A percentile compares a stretch with the other conserved stretches of the same genome.
These are phyloP conservation scores for Synergus itoensis DNA, from an alignment of 2,888 invertebrate species.

Conservation along the genomic window DNA sequence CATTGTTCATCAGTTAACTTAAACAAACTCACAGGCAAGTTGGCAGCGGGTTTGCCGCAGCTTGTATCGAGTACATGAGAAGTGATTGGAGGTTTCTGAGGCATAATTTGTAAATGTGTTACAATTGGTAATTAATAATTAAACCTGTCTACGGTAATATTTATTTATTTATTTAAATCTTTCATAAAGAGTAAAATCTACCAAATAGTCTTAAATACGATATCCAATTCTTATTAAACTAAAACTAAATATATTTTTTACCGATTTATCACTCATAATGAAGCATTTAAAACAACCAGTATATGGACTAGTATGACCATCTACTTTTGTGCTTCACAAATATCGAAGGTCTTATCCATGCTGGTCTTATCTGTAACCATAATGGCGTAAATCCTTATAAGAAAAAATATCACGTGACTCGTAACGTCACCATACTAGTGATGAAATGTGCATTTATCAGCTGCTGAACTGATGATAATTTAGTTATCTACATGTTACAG, in stretches of 20 bases:
- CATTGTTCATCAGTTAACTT: conserved; percentile 82
- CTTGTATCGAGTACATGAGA: conserved; percentile 87
- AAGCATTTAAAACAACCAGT: background rate
- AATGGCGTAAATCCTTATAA: no score
- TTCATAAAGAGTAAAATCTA: background rate
- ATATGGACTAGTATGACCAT: background rate
- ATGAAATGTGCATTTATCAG: background rate
- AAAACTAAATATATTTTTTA: background rate
- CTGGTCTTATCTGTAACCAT: background rate
- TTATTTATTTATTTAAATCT: background rate
- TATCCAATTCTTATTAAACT: background rate
- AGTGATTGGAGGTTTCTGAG: conserved; percentile 64
- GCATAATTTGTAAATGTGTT: conserved; percentile 22
- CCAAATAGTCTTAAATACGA: background rate
- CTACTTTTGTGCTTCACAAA: background rate
- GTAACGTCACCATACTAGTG: background rate
- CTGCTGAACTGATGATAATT: no score
- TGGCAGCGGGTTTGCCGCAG: conserved; percentile 82
- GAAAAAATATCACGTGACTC: conserved; percentile 17
- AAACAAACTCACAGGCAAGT: conserved; percentile 83
- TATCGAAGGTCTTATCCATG: background rate
- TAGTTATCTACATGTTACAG: no score
- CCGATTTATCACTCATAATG: conserved; percentile 5
- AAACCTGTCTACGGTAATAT: background rate
- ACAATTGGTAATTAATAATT: background rate